Conservation (phyloP, 1,140 invertebrate genomes). For the Diachasmimorpha longicaudata region DNA sequence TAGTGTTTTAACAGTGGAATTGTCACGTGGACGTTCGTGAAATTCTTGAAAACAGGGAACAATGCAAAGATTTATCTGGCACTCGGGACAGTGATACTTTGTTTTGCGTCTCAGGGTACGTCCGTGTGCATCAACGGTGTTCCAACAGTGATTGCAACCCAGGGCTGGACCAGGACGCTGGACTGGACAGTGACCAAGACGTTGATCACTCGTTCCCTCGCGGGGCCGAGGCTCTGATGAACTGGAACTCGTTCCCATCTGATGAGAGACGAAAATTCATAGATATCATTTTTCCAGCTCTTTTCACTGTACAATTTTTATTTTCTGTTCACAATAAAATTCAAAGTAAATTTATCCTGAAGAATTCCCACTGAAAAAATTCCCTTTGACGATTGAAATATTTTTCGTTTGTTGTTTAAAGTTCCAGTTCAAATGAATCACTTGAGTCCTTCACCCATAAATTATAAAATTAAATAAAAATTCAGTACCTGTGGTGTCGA, state of each 20-base stretch:
- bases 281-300: too few species aligned
- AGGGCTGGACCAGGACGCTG: constrained; percentile 79
- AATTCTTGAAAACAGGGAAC: constrained; percentile 86
- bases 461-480: background rate
- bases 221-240: constrained; percentile 14
- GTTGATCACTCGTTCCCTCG: constrained; percentile 42
- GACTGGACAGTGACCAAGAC: constrained; percentile 75
- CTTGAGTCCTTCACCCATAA: too few species aligned
- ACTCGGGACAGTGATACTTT: constrained; percentile 87
- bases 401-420: background rate
- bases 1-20: constrained; percentile 49
- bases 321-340: too few species aligned
- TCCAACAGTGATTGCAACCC: constrained; percentile 88
- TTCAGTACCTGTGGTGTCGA: constrained; percentile 65
- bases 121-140: constrained; percentile 80
- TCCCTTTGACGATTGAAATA: too few species aligned
- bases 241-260: background rate
- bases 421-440: too few species aligned
- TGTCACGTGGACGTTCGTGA: constrained; percentile 66
- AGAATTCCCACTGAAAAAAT: too few species aligned
- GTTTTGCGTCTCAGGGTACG: constrained; percentile 82
- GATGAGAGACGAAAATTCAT: too few species aligned
- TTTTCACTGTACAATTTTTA: too few species aligned
- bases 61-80: constrained; percentile 85
- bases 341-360: too few species aligned